Percentiles rank a stretch among this genome's conserved stretches.
Evolutionary conservation across 2,113 vertebrate genomes (phyloP).

Genomic region (Chitala chitala): DNA sequence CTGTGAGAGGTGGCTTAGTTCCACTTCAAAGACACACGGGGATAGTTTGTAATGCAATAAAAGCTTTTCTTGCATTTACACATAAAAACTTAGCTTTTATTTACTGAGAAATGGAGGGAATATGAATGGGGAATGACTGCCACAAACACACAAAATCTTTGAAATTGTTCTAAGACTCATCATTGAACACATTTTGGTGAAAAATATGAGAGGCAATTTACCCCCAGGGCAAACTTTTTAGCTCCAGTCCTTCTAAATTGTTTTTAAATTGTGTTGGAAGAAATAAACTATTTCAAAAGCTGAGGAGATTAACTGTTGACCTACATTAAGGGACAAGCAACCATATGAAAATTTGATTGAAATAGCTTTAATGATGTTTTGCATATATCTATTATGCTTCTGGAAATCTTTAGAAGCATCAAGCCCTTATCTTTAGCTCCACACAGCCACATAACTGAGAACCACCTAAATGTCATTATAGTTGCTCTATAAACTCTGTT

Average conservation of each 20-base stretch:
- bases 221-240: neutral
- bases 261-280: neutral
- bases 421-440: neutral
- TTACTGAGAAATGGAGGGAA: too few relatives aligned
- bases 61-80: too few relatives aligned
- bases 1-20: too few relatives aligned
- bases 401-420: neutral
- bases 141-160: too few relatives aligned
- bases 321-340: neutral
- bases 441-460: too few relatives aligned
- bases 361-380: conserved; percentile 1
- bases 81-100: too few relatives aligned
- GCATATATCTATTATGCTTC: neutral
- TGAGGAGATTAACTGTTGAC: neutral
- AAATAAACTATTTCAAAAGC: neutral
- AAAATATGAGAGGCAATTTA: neutral
- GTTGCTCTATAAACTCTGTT: too few relatives aligned
- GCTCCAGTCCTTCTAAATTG: neutral
- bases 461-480: too few relatives aligned
- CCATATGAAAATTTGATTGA: neutral
- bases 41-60: too few relatives aligned
- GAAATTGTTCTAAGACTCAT: too few relatives aligned
- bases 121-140: too few relatives aligned
- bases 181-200: neutral
- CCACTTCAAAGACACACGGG: too few relatives aligned